Percentiles rank a stretch among this genome's conserved stretches.
Conservation (phyloP, 2,888 invertebrate species). For the Camponotus fellah region DNA sequence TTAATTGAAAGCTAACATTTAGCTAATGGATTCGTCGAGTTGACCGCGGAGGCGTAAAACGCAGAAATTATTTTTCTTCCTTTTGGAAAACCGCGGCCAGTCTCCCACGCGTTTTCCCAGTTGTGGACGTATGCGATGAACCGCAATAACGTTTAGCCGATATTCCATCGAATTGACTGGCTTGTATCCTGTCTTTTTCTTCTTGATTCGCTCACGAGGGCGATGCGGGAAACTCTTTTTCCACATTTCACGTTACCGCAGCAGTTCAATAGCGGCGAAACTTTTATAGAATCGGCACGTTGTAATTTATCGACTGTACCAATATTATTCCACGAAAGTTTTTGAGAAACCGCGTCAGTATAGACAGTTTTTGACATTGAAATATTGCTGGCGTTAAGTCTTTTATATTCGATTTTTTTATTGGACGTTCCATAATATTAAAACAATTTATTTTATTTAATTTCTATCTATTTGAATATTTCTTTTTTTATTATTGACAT, state of each 20-base stretch:
- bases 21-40: slow-evolving; percentile 54
- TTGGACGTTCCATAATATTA: background rate
- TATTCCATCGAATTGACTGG: slow-evolving; percentile 68
- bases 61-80: slow-evolving; percentile 38
- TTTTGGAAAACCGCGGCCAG: slow-evolving; percentile 33
- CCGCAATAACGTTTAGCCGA: slow-evolving; percentile 70
- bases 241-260: slow-evolving; percentile 20
- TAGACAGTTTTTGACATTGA: background rate
- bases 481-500: background rate
- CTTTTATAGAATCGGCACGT: slow-evolving; percentile 34
- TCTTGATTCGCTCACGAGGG: slow-evolving; percentile 33
- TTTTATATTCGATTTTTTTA: background rate
- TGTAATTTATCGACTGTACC: slow-evolving; percentile 30
- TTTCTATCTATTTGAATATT: background rate
- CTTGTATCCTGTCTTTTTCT: slow-evolving; percentile 33
- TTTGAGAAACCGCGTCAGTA: background rate
- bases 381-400: too few relatives aligned
- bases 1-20: slow-evolving; percentile 55
- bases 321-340: background rate
- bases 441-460: background rate
- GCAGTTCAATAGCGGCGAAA: slow-evolving; percentile 3
- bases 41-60: slow-evolving; percentile 49
- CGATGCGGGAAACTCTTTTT: slow-evolving; percentile 34
- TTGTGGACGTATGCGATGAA: slow-evolving; percentile 61
- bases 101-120: slow-evolving; percentile 55